These are phyloP conservation scores for Nomada ruficornis DNA, from an alignment of 2,888 invertebrate genomes.

Conservation along the genomic window DNA sequence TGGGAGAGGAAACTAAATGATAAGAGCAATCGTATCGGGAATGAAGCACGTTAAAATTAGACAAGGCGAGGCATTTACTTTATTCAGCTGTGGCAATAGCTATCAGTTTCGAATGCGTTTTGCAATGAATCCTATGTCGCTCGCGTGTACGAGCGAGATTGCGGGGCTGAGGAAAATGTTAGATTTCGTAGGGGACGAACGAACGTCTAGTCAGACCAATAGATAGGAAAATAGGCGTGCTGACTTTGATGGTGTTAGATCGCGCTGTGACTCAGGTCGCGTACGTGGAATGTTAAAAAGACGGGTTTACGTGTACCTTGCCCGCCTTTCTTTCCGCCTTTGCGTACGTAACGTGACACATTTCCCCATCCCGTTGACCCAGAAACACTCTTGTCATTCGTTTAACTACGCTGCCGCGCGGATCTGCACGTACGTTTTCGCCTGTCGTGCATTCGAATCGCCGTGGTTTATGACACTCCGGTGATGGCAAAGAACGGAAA, in stretches of 20 bases:
- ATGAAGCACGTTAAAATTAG: not conserved
- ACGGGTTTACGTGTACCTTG: not conserved
- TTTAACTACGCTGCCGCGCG: slow-evolving; percentile 2
- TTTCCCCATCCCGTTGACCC: slow-evolving; percentile 25
- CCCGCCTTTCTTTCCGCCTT: slow-evolving; percentile 1
- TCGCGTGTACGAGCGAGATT: not conserved
- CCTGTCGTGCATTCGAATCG: slow-evolving; percentile 13
- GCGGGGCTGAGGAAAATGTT: not conserved
- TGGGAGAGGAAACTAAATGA: not conserved
- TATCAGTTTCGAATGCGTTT: not conserved
- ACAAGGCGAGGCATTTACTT: not conserved
- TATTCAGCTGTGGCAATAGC: not conserved
- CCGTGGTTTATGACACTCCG: slow-evolving; percentile 28
- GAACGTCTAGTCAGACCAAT: not conserved
- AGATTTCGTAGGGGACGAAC: not conserved
- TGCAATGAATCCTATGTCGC: not conserved
- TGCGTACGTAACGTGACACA: slow-evolving; percentile 11
- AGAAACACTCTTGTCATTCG: slow-evolving; percentile 35
- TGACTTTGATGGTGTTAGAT: not conserved
- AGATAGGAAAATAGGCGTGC: not conserved
- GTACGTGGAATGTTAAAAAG: slow-evolving; percentile 21
- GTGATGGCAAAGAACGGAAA: slow-evolving; percentile 12
- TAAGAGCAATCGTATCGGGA: not conserved
- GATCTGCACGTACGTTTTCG: not conserved
- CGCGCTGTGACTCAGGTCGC: not conserved